Evolutionary conservation across 1,140 invertebrate genomes (phyloP).

Genomic region (Hetaerina americana): DNA sequence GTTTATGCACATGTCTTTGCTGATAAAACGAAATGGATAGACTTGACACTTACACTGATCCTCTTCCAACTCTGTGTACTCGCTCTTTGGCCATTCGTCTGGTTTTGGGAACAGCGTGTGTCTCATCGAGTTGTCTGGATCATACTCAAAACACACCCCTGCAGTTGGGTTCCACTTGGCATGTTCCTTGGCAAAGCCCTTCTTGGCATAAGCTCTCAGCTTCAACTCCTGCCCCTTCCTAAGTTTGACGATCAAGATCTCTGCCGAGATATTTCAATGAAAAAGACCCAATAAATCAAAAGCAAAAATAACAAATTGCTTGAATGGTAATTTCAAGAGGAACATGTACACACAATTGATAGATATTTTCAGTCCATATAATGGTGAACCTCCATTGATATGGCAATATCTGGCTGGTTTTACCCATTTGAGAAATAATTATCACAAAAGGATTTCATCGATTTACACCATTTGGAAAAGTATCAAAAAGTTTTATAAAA

Average conservation of each 20-base stretch:
- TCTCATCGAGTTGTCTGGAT: conserved; percentile 94
- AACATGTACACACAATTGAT: too few species aligned
- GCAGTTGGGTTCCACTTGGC: conserved; percentile 99
- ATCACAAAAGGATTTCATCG: too few species aligned
- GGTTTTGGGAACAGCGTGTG: conserved; percentile 96
- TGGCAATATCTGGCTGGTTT: too few species aligned
- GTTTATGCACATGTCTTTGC: too few species aligned
- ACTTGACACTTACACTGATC: conserved; percentile 61
- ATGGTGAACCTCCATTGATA: too few species aligned
- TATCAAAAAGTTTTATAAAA: too few species aligned
- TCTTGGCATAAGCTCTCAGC: conserved; percentile 85
- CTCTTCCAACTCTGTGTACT: conserved; percentile 87
- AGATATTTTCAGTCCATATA: too few species aligned
- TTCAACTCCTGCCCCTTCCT: conserved; percentile 96
- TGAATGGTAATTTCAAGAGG: neutral
- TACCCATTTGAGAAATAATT: too few species aligned
- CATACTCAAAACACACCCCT: conserved; percentile 97
- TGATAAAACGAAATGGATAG: too few species aligned
- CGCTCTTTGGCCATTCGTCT: conserved; percentile 98
- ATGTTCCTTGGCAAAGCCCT: conserved; percentile 96
- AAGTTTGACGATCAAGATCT: conserved; percentile 95
- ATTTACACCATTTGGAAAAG: too few species aligned
- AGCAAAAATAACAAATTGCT: neutral
- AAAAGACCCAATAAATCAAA: too few species aligned
- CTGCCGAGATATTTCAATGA: conserved; percentile 26